phyloP scores from a whole-genome alignment of 2,797 vertebrate species.

The Tamandua tetradactyla region DNA sequence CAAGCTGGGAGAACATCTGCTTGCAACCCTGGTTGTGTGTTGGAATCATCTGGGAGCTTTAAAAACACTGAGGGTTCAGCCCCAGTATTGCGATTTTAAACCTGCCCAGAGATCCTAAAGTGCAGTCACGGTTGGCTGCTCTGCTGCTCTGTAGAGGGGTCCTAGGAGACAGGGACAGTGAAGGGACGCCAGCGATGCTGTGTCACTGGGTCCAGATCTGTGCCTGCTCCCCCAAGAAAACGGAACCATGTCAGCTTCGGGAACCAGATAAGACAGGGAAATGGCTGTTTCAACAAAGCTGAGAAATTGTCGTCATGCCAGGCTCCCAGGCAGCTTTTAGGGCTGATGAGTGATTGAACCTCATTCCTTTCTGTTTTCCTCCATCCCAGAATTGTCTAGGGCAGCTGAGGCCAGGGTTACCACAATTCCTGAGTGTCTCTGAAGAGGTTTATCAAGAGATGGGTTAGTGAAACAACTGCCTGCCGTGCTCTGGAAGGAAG shows the following conservation, averaged over 20 bases:
- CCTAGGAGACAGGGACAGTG: background rate
- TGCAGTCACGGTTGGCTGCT: background rate
- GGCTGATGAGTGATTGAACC: background rate
- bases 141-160: background rate
- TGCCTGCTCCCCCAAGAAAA: background rate
- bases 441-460: background rate
- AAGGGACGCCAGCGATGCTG: background rate
- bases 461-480: background rate
- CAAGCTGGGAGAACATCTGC: background rate
- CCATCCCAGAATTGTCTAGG: background rate
- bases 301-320: background rate
- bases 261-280: background rate
- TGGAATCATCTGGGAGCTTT: background rate
- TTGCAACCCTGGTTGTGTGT: too few relatives aligned
- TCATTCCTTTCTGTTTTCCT: background rate
- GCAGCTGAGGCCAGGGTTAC: background rate
- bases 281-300: background rate
- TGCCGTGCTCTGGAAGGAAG: background rate
- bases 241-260: background rate
- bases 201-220: background rate
- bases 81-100: background rate
- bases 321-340: background rate
- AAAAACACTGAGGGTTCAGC: background rate
- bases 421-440: background rate
- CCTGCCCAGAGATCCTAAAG: rapidly evolving